Conservation (phyloP, 1,140 invertebrate genomes). For the Drosophila yakuba region DNA sequence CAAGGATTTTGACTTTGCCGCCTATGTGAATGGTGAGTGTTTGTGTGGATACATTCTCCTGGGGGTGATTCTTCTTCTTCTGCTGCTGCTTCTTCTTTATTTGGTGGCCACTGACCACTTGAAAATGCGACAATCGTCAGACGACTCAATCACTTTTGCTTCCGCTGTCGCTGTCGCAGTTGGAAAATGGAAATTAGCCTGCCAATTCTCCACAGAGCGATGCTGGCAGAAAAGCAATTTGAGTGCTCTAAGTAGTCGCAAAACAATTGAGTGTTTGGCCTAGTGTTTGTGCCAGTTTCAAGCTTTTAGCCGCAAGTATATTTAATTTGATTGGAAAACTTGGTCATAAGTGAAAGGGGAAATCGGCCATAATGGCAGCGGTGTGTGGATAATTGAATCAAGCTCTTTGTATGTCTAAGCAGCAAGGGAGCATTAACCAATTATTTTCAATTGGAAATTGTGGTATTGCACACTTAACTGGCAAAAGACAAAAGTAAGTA, state of each 20-base stretch:
- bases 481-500: neutral
- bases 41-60: too few relatives aligned
- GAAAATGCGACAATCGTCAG: neutral
- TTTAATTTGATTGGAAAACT: slow-evolving; percentile 12
- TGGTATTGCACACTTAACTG: neutral
- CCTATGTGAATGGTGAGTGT: slow-evolving; percentile 64
- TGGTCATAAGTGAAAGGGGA: neutral
- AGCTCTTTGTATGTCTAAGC: neutral
- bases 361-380: neutral
- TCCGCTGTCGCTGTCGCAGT: slow-evolving; percentile 3
- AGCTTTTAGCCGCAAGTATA: neutral
- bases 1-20: slow-evolving; percentile 56
- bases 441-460: neutral
- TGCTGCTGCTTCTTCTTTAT: too few relatives aligned
- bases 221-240: slow-evolving; percentile 20
- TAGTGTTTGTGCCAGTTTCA: neutral
- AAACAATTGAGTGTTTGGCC: slow-evolving; percentile 21
- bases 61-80: neutral
- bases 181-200: slow-evolving; percentile 29
- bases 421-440: neutral
- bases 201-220: neutral
- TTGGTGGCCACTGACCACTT: too few relatives aligned
- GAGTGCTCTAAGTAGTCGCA: slow-evolving; percentile 21
- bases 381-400: neutral
- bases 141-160: slow-evolving; percentile 8